These are phyloP conservation scores for Stramonita haemastoma DNA, from an alignment of 2,888 invertebrate genomes.

Conservation along the genomic window DNA sequence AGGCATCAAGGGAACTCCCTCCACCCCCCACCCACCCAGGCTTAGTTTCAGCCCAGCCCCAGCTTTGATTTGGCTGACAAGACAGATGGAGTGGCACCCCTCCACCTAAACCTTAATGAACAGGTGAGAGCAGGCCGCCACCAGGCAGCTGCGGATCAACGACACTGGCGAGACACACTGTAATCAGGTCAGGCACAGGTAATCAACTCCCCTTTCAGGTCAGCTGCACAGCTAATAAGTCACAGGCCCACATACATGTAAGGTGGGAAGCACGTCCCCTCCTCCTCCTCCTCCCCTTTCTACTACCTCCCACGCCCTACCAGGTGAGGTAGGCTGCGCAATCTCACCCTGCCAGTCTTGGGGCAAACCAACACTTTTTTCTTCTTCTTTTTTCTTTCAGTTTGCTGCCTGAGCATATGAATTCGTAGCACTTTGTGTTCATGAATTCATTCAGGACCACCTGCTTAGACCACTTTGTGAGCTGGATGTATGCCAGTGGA, in stretches of 20 bases:
- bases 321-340: not conserved
- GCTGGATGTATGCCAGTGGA: too few species aligned
- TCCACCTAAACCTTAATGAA: not conserved
- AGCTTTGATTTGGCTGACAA: slow-evolving; percentile 9
- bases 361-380: not conserved
- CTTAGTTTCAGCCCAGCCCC: not conserved
- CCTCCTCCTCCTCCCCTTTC: not conserved
- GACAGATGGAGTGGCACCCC: not conserved
- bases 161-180: not conserved
- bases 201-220: slow-evolving; percentile 28
- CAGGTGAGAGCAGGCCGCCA: not conserved
- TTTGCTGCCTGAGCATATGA: not conserved
- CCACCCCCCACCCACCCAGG: not conserved
- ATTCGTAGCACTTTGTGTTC: not conserved
- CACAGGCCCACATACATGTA: slow-evolving; percentile 8
- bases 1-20: not conserved
- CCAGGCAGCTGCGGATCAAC: slow-evolving; percentile 18
- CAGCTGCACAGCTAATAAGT: slow-evolving; percentile 1
- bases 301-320: not conserved
- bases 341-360: not conserved
- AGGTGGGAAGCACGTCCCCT: not conserved
- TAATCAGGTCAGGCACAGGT: slow-evolving; percentile 27
- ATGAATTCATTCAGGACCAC: slow-evolving; percentile 15
- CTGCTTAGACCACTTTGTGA: not conserved
- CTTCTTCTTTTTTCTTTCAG: not conserved